A percentile compares a stretch with the other conserved stretches of the same genome.
Evolutionary conservation across 2,113 vertebrate species (phyloP).

Genomic region (Zapus hudsonius): DNA sequence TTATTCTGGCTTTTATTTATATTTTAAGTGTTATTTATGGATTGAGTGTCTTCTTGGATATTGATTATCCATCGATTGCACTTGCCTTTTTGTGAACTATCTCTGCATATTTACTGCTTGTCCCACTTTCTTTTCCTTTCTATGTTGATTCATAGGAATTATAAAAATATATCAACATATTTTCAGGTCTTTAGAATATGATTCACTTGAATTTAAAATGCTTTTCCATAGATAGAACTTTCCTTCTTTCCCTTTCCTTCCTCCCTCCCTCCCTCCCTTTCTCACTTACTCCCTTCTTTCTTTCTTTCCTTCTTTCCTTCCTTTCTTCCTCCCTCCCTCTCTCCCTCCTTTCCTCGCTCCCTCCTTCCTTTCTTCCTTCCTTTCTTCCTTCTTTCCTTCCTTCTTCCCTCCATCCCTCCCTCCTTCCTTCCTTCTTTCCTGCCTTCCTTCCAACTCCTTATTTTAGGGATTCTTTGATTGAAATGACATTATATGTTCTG

Average conservation of each 20-base stretch:
- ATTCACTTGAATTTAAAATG: neutral
- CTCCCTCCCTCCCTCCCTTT: too few relatives aligned
- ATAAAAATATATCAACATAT: neutral
- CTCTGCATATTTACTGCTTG: neutral
- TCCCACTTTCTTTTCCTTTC: neutral
- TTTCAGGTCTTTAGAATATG: neutral
- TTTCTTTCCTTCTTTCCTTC: too few relatives aligned
- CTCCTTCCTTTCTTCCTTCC: too few relatives aligned
- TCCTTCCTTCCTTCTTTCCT: too few relatives aligned
- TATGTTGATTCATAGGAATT: neutral
- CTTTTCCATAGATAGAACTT: neutral
- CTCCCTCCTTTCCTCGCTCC: too few relatives aligned
- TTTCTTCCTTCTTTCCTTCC: too few relatives aligned
- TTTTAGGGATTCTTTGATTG: neutral
- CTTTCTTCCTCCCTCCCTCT: too few relatives aligned
- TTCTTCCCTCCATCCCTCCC: too few relatives aligned
- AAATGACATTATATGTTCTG: neutral
- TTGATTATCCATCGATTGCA: neutral
- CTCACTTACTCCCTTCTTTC: too few relatives aligned
- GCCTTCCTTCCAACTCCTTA: neutral
- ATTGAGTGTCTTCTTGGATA: neutral
- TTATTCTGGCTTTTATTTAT: too few relatives aligned
- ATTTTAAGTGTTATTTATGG: neutral
- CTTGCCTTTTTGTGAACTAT: neutral
- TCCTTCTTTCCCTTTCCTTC: too few relatives aligned